A percentile compares a stretch with the other conserved stretches of the same genome.
phyloP scores from a whole-genome alignment of 2,888 invertebrate genomes.

The Adineta ricciae region DNA sequence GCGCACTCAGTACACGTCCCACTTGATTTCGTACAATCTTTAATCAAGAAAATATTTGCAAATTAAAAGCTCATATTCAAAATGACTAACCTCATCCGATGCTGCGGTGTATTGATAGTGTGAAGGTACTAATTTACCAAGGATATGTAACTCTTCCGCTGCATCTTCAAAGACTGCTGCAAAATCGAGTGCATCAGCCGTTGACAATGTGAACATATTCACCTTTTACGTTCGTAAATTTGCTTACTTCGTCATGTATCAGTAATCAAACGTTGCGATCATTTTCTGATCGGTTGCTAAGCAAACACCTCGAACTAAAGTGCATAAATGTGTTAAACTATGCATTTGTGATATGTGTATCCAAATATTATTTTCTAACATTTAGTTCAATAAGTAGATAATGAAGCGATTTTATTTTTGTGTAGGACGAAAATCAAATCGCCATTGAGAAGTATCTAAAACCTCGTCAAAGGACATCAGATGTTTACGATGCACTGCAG shows the following conservation, averaged over 20 bases:
- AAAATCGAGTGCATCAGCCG: not conserved
- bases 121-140: slow-evolving; percentile 4
- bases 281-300: not conserved
- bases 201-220: not conserved
- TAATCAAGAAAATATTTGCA: no score
- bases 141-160: slow-evolving; percentile 20
- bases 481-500: not conserved
- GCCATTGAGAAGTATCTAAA: not conserved
- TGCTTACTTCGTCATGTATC: not conserved
- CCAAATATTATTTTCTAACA: not conserved
- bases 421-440: not conserved
- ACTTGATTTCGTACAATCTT: not conserved
- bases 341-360: not conserved
- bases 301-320: not conserved
- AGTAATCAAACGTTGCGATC: not conserved
- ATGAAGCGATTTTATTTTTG: not conserved
- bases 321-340: not conserved
- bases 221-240: not conserved
- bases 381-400: not conserved
- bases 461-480: not conserved
- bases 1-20: not conserved
- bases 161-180: slow-evolving; percentile 3
- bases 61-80: no score
- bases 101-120: not conserved
- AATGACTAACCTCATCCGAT: not conserved